A percentile compares a stretch with the other conserved stretches of the same genome.
Conservation (phyloP, 2,888 invertebrate species). For the Cylindroiulus punctatus region DNA sequence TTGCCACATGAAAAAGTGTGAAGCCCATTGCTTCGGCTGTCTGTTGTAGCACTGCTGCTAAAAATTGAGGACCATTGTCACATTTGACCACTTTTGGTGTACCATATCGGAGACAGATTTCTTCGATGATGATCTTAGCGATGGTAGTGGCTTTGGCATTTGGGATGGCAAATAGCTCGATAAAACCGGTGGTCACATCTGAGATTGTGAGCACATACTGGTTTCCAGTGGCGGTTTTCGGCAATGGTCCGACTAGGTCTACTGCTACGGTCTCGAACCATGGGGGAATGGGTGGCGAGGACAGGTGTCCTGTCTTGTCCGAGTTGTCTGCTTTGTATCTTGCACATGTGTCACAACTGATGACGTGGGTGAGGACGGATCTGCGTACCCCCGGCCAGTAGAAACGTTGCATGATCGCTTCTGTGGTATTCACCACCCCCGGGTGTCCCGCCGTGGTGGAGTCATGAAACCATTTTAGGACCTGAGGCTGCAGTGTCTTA, state of each 20-base stretch:
- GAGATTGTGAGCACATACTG: not conserved
- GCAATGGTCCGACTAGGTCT: not conserved
- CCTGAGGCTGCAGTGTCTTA: not conserved
- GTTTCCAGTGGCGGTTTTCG: not conserved
- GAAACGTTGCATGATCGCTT: too few relatives aligned
- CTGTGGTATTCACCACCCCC: not conserved
- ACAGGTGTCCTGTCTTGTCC: too few relatives aligned
- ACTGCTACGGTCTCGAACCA: not conserved
- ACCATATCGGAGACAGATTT: not conserved
- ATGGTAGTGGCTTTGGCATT: not conserved
- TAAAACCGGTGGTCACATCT: not conserved
- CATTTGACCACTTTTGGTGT: not conserved
- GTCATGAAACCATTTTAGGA: not conserved
- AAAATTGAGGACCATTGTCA: not conserved
- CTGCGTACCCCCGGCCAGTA: too few relatives aligned
- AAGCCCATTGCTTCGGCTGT: not conserved
- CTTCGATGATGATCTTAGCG: not conserved
- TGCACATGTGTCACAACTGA: too few relatives aligned
- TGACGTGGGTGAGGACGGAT: too few relatives aligned
- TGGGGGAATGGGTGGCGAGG: not conserved
- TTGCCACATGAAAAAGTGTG: not conserved
- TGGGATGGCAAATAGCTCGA: not conserved
- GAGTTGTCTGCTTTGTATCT: not conserved
- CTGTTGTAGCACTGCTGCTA: not conserved
- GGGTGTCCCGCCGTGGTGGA: not conserved